Conservation (phyloP, 2,797 vertebrate species). For the Notamacropus eugenii region DNA sequence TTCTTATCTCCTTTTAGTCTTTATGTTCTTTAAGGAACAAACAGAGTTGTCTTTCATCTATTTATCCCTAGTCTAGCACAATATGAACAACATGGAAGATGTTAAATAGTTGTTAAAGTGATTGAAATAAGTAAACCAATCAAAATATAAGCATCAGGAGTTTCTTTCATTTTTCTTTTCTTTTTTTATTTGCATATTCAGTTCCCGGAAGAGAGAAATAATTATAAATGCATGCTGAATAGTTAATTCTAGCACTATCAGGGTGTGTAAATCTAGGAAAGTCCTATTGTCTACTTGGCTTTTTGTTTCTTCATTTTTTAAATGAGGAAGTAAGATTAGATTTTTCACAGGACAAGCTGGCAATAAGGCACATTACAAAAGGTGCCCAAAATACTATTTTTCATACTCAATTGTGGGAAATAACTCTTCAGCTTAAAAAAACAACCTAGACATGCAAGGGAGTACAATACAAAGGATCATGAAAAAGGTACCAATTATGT, state of each 20-base stretch:
- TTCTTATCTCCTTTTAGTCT: background rate
- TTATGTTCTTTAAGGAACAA: background rate
- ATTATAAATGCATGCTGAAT: background rate
- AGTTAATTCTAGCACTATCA: background rate
- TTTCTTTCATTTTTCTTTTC: too few relatives aligned
- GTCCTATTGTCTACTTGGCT: background rate
- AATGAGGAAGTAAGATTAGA: background rate
- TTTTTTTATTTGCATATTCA: background rate
- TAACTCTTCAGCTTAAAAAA: background rate
- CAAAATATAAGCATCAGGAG: background rate
- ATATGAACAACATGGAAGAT: background rate
- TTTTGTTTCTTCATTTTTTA: background rate
- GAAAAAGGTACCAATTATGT: background rate
- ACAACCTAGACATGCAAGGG: background rate
- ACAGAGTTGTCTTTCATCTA: background rate
- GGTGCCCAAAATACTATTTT: background rate
- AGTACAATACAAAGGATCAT: background rate
- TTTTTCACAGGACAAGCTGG: background rate
- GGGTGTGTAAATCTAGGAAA: background rate
- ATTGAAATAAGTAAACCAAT: background rate
- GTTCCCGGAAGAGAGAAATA: background rate
- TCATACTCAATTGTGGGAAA: background rate
- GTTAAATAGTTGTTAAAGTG: background rate
- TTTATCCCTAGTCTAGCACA: background rate
- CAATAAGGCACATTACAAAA: background rate